Percentiles rank a stretch among this genome's conserved stretches.
Conservation (phyloP, 2,888 invertebrate genomes). For the Lapara coniferarum region DNA sequence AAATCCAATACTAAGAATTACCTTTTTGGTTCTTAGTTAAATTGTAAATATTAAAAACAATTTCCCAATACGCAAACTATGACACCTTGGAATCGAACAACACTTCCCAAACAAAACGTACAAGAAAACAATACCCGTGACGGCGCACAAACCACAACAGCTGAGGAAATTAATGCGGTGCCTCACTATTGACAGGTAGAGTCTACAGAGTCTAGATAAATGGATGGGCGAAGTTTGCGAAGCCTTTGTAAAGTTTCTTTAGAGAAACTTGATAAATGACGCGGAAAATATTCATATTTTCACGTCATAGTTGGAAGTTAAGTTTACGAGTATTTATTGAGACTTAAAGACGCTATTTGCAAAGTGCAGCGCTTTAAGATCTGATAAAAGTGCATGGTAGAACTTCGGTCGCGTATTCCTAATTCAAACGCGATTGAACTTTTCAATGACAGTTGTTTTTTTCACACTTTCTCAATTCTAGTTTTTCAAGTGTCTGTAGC, state of each 20-base stretch:
- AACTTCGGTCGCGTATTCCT: too few species aligned
- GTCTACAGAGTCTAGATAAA: slow-evolving; percentile 3
- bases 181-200: slow-evolving; percentile 13
- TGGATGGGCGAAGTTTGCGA: not conserved
- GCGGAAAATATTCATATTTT: slow-evolving; percentile 16
- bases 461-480: too few species aligned
- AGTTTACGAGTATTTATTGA: not conserved
- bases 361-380: too few species aligned
- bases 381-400: too few species aligned
- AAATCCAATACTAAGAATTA: too few species aligned
- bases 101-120: not conserved
- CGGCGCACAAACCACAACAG: not conserved
- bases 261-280: slow-evolving; percentile 18
- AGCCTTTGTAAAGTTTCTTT: slow-evolving; percentile 20
- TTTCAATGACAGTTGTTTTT: too few species aligned
- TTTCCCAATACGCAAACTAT: not conserved
- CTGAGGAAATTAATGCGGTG: slow-evolving; percentile 11
- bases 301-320: slow-evolving; percentile 17
- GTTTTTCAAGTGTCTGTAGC: too few species aligned
- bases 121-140: not conserved
- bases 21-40: too few species aligned
- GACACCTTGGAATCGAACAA: not conserved
- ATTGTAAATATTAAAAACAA: too few species aligned
- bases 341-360: too few species aligned
- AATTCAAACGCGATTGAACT: too few species aligned